A percentile compares a stretch with the other conserved stretches of the same genome.
phyloP scores from a whole-genome alignment of 1,140 invertebrate genomes.

The Pachyrhynchus sulphureomaculatus region DNA sequence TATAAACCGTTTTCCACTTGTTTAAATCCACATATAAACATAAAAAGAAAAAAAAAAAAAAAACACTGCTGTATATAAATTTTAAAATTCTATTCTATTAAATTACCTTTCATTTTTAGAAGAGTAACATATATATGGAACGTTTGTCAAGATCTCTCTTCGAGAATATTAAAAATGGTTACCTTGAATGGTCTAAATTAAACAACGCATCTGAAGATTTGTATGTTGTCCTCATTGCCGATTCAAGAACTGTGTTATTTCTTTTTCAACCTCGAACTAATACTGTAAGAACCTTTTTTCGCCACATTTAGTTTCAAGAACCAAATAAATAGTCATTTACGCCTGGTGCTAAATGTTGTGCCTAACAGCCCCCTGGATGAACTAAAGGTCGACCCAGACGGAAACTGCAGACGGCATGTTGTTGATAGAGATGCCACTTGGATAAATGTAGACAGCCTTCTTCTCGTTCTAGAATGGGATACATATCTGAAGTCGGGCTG shows the following conservation, averaged over 20 bases:
- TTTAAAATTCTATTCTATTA: too few species aligned
- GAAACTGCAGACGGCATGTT: too few species aligned
- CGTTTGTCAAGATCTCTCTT: slow-evolving; percentile 37
- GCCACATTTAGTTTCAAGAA: background rate
- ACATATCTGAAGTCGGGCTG: too few species aligned
- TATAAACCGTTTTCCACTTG: too few species aligned
- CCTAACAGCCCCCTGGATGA: too few species aligned
- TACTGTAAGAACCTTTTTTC: slow-evolving; percentile 35
- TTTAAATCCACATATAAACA: too few species aligned
- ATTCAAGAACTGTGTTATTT: slow-evolving; percentile 46
- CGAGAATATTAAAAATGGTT: slow-evolving; percentile 39
- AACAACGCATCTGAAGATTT: slow-evolving; percentile 36
- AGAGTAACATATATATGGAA: slow-evolving; percentile 44
- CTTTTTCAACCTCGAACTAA: slow-evolving; percentile 41
- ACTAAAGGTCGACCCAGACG: too few species aligned
- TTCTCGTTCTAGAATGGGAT: too few species aligned
- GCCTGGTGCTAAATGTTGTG: background rate
- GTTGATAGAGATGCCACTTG: too few species aligned
- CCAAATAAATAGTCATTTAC: background rate
- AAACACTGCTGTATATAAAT: too few species aligned
- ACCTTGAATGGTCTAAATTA: slow-evolving; percentile 40
- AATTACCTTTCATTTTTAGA: slow-evolving; percentile 38
- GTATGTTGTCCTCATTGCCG: slow-evolving; percentile 45
- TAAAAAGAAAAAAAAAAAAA: too few species aligned
- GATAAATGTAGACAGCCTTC: too few species aligned